Evolutionary conservation across 2,113 vertebrate genomes (phyloP), one percentile per base, ranked within the genome.

Genomic region (Carassius carassius): DNA sequence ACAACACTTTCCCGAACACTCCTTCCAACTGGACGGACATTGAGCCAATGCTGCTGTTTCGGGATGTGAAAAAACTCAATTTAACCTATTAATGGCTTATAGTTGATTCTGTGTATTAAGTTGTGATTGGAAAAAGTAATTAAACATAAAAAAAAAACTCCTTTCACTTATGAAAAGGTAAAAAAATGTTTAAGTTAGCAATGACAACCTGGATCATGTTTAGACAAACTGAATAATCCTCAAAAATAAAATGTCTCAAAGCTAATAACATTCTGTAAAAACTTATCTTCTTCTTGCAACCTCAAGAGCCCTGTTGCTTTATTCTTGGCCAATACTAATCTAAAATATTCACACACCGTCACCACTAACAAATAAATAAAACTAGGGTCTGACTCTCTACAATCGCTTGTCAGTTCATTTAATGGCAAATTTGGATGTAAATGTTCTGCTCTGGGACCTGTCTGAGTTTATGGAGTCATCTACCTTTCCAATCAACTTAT

Each of bases 401-500:
- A 41, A 12, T 11, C 21, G 35, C 69, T 72, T 41, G 10, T 19
- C 23, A 54, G 23, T 51, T 29, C 14, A 5, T 75, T 76, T 54
- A n/a, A 4, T 14, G 56, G 51, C 19, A 11, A 41, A 37, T 54
- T 51, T 2, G 1, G 10, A 77, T n/a, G 14, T 25, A 19, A 60
- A 41, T 1, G 7, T 16, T 44, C 35, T 21, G 58, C 49, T 29
- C 4, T 56, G 56, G 41, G 35, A 37, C 25, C 17, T 49, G 54
- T 79, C 54, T 44, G 65, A 13, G 19, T 67, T 78, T 58, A 74
- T 58, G 0, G 11, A 37, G 29, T n/a, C 44, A 23, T 73, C 51
- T 41, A 67, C 14, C 78, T 56, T 85, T 51, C 78, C 78, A 74
- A 67, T 37, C 19, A 47, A 16, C 49, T 72, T 32, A 80, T 80